These are phyloP conservation scores for Sebastes jordani DNA, from an alignment of 2,797 vertebrate species.

Conservation along the genomic window DNA sequence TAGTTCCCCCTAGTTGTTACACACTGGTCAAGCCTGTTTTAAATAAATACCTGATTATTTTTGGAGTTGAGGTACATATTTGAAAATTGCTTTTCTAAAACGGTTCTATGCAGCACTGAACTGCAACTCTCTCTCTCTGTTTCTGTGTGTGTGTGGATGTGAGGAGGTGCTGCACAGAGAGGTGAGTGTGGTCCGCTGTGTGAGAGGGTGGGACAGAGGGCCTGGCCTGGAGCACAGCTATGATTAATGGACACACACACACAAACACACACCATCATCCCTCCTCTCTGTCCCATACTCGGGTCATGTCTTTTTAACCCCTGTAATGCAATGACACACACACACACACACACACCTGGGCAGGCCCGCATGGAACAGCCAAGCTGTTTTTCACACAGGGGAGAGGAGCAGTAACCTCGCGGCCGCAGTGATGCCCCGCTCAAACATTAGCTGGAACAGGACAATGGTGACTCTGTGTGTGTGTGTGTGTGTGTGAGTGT, in stretches of 20 bases:
- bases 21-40: neutral
- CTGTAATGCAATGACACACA: slow-evolving; percentile 40
- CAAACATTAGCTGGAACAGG: slow-evolving; percentile 51
- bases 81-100: neutral
- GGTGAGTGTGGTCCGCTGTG: slow-evolving; percentile 66
- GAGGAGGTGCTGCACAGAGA: slow-evolving; percentile 2
- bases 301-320: slow-evolving; percentile 74
- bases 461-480: slow-evolving; percentile 17
- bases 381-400: slow-evolving; percentile 37
- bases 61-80: neutral
- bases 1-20: too few species aligned
- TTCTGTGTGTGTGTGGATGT: slow-evolving; percentile 16
- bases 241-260: slow-evolving; percentile 72
- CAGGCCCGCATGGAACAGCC: slow-evolving; percentile 15
- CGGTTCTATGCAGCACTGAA: neutral
- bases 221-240: slow-evolving; percentile 57
- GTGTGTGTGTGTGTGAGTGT: slow-evolving; percentile 25
- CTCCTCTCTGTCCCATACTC: slow-evolving; percentile 33
- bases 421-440: slow-evolving; percentile 31
- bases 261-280: slow-evolving; percentile 50
- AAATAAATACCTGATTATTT: rapidly evolving
- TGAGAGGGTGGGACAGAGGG: slow-evolving; percentile 62
- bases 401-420: slow-evolving; percentile 34
- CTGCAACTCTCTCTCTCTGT: neutral
- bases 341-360: slow-evolving; percentile 41